A percentile compares a stretch with the other conserved stretches of the same genome.
These are phyloP conservation scores for Neoitamus cyanurus DNA, from an alignment of 2,888 invertebrate species.

Conservation along the genomic window DNA sequence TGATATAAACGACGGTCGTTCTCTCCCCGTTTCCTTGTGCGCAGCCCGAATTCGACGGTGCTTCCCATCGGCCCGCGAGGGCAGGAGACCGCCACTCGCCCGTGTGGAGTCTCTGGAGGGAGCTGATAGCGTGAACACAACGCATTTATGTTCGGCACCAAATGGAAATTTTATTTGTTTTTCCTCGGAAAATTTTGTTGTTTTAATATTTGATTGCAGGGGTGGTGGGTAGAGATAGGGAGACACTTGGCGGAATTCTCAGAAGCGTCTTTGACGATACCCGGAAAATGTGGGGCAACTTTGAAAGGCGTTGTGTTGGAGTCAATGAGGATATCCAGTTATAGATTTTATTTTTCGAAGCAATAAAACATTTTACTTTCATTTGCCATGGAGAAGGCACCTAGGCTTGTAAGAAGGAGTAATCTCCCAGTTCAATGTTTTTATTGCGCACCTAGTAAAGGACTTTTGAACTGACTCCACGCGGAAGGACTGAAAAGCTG, in stretches of 20 bases:
- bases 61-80: neutral
- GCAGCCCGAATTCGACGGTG: neutral
- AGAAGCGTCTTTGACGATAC: neutral
- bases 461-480: too few relatives aligned
- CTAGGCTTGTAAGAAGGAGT: too few relatives aligned
- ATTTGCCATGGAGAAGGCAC: too few relatives aligned
- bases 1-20: slow-evolving; percentile 50
- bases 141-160: neutral
- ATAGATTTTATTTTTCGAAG: too few relatives aligned
- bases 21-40: neutral
- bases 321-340: too few relatives aligned
- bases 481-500: too few relatives aligned
- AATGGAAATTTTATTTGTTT: slow-evolving; percentile 33
- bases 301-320: too few relatives aligned
- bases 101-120: slow-evolving; percentile 1
- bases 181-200: neutral
- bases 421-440: too few relatives aligned
- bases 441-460: too few relatives aligned
- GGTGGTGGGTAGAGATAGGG: neutral
- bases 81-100: neutral
- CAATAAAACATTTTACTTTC: too few relatives aligned
- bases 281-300: neutral
- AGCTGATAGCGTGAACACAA: slow-evolving; percentile 31
- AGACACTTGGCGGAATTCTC: neutral
- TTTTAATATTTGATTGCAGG: slow-evolving; percentile 6